Evolutionary conservation across 2,888 invertebrate genomes (phyloP).

Genomic region (Spodoptera exigua): DNA sequence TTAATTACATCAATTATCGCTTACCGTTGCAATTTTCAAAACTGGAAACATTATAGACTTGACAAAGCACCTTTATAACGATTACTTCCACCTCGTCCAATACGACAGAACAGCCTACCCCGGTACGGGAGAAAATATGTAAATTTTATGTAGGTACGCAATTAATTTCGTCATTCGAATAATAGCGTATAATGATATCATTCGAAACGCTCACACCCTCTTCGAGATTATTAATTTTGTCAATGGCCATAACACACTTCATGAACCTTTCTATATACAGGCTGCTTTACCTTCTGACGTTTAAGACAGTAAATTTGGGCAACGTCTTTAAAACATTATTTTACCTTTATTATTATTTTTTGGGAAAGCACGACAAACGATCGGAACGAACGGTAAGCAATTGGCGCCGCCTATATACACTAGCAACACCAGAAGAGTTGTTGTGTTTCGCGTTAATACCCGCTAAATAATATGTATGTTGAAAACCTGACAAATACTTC

Average conservation of each 20-base stretch:
- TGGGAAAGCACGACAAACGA: too few relatives aligned
- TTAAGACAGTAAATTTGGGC: not conserved
- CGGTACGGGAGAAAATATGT: conserved; percentile 51
- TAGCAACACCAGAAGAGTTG: too few relatives aligned
- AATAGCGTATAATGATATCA: conserved; percentile 66
- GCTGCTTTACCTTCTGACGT: not conserved
- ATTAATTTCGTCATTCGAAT: conserved; percentile 67
- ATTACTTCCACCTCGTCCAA: conserved; percentile 20
- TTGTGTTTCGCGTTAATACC: too few relatives aligned
- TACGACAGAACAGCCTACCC: conserved; percentile 19
- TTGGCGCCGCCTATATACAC: too few relatives aligned
- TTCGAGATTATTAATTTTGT: conserved; percentile 73
- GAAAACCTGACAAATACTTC: too few relatives aligned
- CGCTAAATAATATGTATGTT: too few relatives aligned
- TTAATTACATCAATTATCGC: too few relatives aligned
- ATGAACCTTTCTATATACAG: conserved; percentile 68
- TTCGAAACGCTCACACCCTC: conserved; percentile 61
- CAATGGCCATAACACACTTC: conserved; percentile 69
- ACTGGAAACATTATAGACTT: not conserved
- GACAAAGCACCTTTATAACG: conserved; percentile 9
- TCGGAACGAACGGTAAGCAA: too few relatives aligned
- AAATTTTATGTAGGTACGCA: conserved; percentile 59
- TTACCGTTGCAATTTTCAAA: not conserved
- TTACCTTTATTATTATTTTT: too few relatives aligned
- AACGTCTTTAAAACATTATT: too few relatives aligned